Conservation (phyloP, 2,888 invertebrate genomes). For the Parelbella ahira region DNA sequence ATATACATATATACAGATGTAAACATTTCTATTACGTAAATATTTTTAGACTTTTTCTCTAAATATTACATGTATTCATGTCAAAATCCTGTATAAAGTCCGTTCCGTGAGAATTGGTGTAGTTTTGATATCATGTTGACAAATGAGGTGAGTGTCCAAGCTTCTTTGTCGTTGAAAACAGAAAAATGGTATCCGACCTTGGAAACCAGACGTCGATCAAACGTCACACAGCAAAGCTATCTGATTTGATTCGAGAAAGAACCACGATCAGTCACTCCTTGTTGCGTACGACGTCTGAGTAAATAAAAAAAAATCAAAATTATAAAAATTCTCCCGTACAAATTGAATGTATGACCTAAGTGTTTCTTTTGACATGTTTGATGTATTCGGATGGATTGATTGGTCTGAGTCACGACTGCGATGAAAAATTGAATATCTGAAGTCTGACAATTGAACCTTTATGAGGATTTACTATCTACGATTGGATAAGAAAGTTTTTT, state of each 20-base stretch:
- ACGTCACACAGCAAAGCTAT: conserved; percentile 51
- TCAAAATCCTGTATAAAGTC: too few species aligned
- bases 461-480: not conserved
- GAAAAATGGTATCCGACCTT: conserved; percentile 45
- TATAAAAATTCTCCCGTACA: conserved; percentile 14
- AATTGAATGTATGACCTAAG: conserved; percentile 24
- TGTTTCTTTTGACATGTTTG: conserved; percentile 23
- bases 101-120: too few species aligned
- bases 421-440: conserved; percentile 5
- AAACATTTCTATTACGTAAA: too few species aligned
- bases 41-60: too few species aligned
- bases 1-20: too few species aligned
- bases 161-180: conserved; percentile 54
- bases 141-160: conserved; percentile 29
- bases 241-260: conserved; percentile 39
- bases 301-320: conserved; percentile 34
- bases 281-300: conserved; percentile 33
- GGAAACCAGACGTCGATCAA: conserved; percentile 75
- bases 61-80: too few species aligned
- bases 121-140: too few species aligned
- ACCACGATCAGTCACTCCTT: conserved; percentile 63
- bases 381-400: conserved; percentile 24
- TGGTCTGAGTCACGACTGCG: conserved; percentile 15
- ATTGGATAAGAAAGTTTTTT: too few species aligned
- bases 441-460: too few species aligned